Conservation (phyloP, 1,140 invertebrate genomes). For the Drosophila persimilis region DNA sequence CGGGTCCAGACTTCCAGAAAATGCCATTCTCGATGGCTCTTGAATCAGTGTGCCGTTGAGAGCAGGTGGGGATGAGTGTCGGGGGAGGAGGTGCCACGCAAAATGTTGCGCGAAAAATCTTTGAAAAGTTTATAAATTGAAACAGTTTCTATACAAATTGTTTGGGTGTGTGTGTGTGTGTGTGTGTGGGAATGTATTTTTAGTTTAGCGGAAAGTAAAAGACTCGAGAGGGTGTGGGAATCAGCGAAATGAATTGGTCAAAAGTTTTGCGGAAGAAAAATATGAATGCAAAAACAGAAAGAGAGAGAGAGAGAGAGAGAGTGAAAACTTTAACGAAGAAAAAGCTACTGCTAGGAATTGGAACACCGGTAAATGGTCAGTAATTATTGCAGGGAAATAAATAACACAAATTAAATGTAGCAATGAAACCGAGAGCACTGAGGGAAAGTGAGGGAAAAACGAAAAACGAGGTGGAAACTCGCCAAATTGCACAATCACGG, state of each 20-base stretch:
- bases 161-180: conserved; percentile 16
- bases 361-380: conserved; percentile 63
- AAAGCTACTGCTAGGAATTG: conserved; percentile 45
- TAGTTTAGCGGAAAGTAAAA: conserved; percentile 43
- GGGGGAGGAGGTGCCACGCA: conserved; percentile 16
- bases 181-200: conserved; percentile 58
- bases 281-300: conserved; percentile 64
- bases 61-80: conserved; percentile 62
- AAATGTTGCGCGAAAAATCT: conserved; percentile 56
- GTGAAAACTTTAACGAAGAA: conserved; percentile 38
- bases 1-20: no score
- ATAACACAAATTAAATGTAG: conserved; percentile 53
- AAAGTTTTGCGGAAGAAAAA: conserved; percentile 55
- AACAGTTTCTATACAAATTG: conserved; percentile 59
- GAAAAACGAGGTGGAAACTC: conserved; percentile 53
- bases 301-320: conserved; percentile 26
- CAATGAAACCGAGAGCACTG: conserved; percentile 20
- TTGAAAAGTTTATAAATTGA: conserved; percentile 67
- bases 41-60: conserved; percentile 38
- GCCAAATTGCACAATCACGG: conserved; percentile 73
- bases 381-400: conserved; percentile 66
- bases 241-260: conserved; percentile 28
- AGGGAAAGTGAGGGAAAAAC: conserved; percentile 12
- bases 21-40: neutral
- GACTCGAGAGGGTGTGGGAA: no score